Conservation (phyloP, 2,888 invertebrate species). For the Pomacea canaliculata region DNA sequence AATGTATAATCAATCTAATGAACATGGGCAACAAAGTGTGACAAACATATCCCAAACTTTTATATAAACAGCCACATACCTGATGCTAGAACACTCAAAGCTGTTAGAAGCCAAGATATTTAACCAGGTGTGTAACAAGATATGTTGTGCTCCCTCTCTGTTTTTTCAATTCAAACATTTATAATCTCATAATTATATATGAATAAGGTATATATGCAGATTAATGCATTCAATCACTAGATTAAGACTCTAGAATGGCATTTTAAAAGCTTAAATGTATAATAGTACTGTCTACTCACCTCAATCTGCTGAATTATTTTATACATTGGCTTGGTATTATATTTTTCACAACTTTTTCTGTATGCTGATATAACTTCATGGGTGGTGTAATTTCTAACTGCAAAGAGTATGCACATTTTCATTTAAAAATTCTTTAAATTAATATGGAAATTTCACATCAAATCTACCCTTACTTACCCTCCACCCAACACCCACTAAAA, state of each 20-base stretch:
- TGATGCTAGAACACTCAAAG: background rate
- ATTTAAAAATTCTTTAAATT: no score
- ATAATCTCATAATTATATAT: no score
- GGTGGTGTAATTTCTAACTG: constrained; percentile 77
- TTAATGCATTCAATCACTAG: no score
- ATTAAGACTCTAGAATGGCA: no score
- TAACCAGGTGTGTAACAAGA: background rate
- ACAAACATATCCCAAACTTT: no score
- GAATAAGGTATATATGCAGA: no score
- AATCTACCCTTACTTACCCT: no score
- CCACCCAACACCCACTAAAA: no score
- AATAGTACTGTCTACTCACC: constrained; percentile 70
- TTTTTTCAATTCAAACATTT: no score
- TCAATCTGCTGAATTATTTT: constrained; percentile 81
- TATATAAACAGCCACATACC: background rate
- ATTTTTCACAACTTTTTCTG: constrained; percentile 80
- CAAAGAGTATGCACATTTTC: constrained; percentile 57
- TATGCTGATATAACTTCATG: constrained; percentile 82
- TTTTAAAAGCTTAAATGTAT: background rate
- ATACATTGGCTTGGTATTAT: constrained; percentile 79
- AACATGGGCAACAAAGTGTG: no score
- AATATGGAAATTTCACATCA: no score
- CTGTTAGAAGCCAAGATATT: background rate
- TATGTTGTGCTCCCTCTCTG: background rate
- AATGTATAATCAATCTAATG: no score